A percentile compares a stretch with the other conserved stretches of the same genome.
phyloP scores from a whole-genome alignment of 2,797 vertebrate species.

The Allobates femoralis region DNA sequence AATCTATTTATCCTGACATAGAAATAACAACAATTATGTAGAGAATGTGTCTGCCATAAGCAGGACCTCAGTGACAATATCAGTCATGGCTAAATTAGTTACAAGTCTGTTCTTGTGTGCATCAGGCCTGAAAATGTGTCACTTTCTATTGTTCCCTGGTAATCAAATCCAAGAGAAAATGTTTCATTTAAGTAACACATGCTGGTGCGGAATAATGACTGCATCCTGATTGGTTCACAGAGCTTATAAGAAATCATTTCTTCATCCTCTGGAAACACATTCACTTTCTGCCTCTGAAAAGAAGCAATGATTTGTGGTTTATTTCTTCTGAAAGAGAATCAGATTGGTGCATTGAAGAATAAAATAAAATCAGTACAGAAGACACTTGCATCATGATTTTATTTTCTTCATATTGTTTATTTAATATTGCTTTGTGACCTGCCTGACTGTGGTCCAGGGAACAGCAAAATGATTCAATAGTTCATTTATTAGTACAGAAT shows the following conservation, averaged over 20 bases:
- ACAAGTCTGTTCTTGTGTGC: conserved; percentile 34
- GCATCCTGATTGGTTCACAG: conserved; percentile 51
- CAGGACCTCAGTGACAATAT: conserved; percentile 27
- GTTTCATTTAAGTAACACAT: conserved; percentile 48
- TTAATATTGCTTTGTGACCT: background rate
- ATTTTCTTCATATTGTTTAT: conserved; percentile 17
- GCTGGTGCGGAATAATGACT: conserved; percentile 51
- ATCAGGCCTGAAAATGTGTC: conserved; percentile 47
- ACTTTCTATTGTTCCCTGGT: conserved; percentile 43
- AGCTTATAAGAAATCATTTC: conserved; percentile 43
- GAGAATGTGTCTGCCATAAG: background rate
- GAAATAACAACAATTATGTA: background rate
- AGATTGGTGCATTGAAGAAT: conserved; percentile 41
- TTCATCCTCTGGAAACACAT: conserved; percentile 44
- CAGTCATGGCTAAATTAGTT: conserved; percentile 48
- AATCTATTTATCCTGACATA: background rate
- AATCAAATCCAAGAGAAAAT: conserved; percentile 51
- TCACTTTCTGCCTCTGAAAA: conserved; percentile 42
- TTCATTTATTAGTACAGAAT: background rate
- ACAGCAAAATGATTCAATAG: background rate
- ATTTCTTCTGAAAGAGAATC: conserved; percentile 47
- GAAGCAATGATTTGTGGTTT: conserved; percentile 35
- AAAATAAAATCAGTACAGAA: background rate
- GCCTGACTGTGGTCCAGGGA: conserved; percentile 1
- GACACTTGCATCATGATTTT: background rate